Evolutionary conservation across 2,113 vertebrate species (phyloP).

Genomic region (Promerops cafer): DNA sequence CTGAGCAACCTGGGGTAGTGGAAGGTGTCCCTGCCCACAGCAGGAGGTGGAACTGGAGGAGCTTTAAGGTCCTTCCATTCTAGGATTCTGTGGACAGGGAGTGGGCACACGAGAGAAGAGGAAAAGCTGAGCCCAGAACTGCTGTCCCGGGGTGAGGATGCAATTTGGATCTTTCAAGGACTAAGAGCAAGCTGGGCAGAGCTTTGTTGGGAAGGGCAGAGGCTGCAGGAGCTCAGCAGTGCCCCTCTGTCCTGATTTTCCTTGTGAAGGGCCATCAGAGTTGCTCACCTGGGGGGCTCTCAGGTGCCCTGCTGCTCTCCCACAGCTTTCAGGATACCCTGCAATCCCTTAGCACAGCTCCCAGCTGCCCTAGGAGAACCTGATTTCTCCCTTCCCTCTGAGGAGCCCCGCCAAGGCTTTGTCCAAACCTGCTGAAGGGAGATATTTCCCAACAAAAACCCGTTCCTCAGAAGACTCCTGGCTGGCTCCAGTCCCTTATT

Average conservation of each 20-base stretch:
- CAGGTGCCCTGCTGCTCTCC: background rate
- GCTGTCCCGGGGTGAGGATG: background rate
- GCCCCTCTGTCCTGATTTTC: background rate
- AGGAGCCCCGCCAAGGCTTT: background rate
- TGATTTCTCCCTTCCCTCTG: background rate
- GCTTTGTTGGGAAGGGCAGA: background rate
- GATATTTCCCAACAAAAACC: background rate
- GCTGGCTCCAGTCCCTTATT: background rate
- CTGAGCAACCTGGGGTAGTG: background rate
- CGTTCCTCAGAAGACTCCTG: background rate
- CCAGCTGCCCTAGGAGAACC: background rate
- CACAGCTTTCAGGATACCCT: rapidly evolving
- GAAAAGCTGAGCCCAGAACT: background rate
- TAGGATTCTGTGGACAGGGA: rapidly evolving
- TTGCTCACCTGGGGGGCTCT: background rate
- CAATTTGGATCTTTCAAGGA: background rate
- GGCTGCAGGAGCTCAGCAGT: background rate
- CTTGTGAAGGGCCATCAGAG: background rate
- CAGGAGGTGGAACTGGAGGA: background rate
- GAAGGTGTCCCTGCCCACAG: background rate
- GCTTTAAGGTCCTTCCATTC: background rate
- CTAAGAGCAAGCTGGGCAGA: background rate
- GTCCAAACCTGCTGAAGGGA: background rate
- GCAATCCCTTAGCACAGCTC: background rate
- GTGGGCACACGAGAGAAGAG: background rate